phyloP scores from a whole-genome alignment of 2,797 vertebrate genomes.

The Peromyscus eremicus region DNA sequence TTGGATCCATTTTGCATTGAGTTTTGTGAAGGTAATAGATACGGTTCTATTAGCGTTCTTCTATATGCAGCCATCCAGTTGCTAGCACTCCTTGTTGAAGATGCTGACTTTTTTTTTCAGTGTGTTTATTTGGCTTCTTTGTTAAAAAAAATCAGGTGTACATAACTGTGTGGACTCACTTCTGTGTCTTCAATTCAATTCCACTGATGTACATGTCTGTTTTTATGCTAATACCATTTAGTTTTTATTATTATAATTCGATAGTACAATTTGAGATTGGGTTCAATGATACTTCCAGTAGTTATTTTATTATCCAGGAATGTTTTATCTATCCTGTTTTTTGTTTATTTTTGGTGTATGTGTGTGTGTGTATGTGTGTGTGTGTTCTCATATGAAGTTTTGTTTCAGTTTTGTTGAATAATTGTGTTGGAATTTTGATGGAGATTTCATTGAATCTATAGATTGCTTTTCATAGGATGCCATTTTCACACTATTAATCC shows the following conservation, averaged over 20 bases:
- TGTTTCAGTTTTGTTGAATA: neutral
- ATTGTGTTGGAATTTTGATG: neutral
- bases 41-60: neutral
- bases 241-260: neutral
- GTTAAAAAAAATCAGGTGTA: neutral
- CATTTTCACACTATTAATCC: neutral
- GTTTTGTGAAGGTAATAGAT: neutral
- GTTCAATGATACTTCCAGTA: neutral
- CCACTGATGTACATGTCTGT: neutral
- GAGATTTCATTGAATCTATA: neutral
- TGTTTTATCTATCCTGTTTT: neutral
- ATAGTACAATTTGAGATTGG: neutral
- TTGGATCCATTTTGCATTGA: neutral
- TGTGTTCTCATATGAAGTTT: neutral
- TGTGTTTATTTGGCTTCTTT: neutral
- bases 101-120: neutral
- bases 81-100: neutral
- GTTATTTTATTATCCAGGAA: neutral
- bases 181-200: neutral
- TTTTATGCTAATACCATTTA: too few relatives aligned
- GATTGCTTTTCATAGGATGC: neutral
- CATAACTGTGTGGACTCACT: neutral
- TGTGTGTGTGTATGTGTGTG: too few relatives aligned
- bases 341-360: neutral
- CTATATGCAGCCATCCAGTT: too few relatives aligned